phyloP scores from a whole-genome alignment of 1,140 invertebrate genomes.

The Tetramorium simillimum region DNA sequence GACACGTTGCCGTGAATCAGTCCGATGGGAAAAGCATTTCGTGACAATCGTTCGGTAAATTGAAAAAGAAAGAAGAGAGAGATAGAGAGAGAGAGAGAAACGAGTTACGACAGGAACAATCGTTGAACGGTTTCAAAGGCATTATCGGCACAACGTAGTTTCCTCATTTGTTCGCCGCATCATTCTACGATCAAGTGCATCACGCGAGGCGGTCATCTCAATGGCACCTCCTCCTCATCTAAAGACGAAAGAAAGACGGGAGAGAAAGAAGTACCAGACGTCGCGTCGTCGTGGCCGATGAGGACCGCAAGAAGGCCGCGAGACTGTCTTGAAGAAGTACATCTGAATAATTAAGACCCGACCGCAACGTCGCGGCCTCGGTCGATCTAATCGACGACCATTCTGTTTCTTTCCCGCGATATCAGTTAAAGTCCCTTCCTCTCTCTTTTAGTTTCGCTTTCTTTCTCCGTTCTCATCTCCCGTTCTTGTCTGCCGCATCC shows the following conservation, averaged over 20 bases:
- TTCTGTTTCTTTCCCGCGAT: slow-evolving; percentile 5
- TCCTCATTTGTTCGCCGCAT: not conserved
- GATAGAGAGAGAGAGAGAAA: not conserved
- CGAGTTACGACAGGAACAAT: not conserved
- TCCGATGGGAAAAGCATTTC: not conserved
- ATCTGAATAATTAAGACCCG: slow-evolving; percentile 49
- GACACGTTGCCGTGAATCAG: not conserved
- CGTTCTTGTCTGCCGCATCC: not conserved
- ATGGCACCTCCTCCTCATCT: not conserved
- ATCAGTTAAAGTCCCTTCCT: not conserved
- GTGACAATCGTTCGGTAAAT: not conserved
- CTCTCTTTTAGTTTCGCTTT: not conserved
- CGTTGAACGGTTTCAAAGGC: not conserved
- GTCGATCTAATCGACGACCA: slow-evolving; percentile 31
- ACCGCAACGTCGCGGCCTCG: slow-evolving; percentile 1
- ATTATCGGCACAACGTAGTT: not conserved
- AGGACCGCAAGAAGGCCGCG: slow-evolving; percentile 1
- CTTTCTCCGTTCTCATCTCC: not conserved
- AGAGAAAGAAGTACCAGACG: not conserved
- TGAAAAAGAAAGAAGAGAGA: not conserved
- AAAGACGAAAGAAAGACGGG: not conserved
- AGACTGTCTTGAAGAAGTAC: not conserved
- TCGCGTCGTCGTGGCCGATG: slow-evolving; percentile 2
- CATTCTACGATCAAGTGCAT: not conserved
- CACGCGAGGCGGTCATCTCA: not conserved